A percentile compares a stretch with the other conserved stretches of the same genome.
Conservation (phyloP, 2,888 invertebrate genomes). For the Drosophila nigricruria region DNA sequence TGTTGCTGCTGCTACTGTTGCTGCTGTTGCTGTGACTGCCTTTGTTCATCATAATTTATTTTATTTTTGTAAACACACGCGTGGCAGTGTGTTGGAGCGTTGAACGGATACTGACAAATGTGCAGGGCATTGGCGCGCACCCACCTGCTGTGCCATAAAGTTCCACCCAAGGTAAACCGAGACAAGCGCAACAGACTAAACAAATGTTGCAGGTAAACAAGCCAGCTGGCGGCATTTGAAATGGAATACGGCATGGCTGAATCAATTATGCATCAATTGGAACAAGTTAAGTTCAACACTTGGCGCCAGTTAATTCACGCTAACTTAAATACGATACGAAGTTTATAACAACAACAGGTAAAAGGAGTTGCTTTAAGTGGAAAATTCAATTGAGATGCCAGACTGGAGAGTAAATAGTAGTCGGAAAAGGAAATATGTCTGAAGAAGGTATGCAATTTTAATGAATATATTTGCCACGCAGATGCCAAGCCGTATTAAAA, state of each 20-base stretch:
- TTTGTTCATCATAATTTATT: conserved; percentile 12
- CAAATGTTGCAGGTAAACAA: conserved; percentile 27
- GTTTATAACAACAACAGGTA: neutral
- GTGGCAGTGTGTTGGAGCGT: conserved; percentile 10
- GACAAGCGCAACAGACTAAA: conserved; percentile 23
- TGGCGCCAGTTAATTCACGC: neutral
- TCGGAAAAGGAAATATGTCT: neutral
- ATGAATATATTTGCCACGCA: no score
- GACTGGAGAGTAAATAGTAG: neutral
- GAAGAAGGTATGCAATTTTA: neutral
- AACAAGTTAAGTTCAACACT: neutral
- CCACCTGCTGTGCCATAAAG: neutral
- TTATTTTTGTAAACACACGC: conserved; percentile 22
- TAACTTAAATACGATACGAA: neutral
- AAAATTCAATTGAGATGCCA: neutral
- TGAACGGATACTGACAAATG: conserved; percentile 15
- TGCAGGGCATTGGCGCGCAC: conserved; percentile 3
- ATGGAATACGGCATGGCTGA: neutral
- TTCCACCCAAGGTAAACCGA: conserved; percentile 4
- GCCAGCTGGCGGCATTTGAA: conserved; percentile 1
- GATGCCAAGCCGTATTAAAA: no score
- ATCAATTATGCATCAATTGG: neutral
- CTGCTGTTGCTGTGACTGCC: neutral
- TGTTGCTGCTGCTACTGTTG: neutral
- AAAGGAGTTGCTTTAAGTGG: no score